Conservation (phyloP, 2,888 invertebrate genomes). For the Pristionchus maxplancki region DNA sequence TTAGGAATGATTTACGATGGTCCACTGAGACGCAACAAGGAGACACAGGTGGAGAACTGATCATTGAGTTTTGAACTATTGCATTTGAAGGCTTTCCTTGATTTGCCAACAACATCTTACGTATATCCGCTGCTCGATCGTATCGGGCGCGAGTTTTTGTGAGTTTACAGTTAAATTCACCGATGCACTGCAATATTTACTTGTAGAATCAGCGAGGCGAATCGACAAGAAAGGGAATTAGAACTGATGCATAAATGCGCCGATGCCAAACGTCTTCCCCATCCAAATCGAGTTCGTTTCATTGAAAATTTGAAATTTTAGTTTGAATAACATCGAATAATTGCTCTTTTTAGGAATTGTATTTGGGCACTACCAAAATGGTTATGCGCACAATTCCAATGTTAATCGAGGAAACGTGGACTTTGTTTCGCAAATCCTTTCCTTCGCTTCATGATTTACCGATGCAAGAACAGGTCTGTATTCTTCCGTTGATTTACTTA, state of each 20-base stretch:
- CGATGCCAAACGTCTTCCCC: not conserved
- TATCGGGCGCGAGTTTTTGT: not conserved
- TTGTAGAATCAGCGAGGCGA: not conserved
- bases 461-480: not conserved
- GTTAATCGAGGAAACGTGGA: not conserved
- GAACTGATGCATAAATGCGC: not conserved
- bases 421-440: not conserved
- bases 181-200: not conserved
- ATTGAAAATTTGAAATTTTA: not conserved
- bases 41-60: not conserved
- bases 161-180: not conserved
- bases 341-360: not conserved
- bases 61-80: no score
- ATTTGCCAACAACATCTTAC: not conserved
- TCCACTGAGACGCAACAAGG: not conserved
- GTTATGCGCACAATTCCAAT: not conserved
- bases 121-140: not conserved
- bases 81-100: not conserved
- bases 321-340: not conserved
- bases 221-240: not conserved
- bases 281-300: not conserved
- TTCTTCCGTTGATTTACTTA: not conserved
- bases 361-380: not conserved
- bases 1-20: not conserved
- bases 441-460: not conserved